Conservation (phyloP, 2,888 invertebrate genomes). For the Pyrrhosoma nymphula region DNA sequence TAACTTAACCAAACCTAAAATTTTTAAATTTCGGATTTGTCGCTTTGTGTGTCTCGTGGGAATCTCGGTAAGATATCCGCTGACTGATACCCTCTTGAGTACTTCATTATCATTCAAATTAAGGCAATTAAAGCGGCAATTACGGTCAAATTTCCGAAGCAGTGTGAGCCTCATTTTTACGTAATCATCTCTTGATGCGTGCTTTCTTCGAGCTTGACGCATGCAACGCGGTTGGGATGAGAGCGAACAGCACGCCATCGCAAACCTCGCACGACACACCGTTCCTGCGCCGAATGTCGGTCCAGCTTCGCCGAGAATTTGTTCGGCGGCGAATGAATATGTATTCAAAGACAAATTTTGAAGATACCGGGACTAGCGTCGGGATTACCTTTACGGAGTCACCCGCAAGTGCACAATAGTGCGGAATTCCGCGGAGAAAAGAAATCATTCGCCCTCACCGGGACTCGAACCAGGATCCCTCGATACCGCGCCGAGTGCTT, state of each 20-base stretch:
- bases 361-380: too few species aligned
- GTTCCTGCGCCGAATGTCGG: too few species aligned
- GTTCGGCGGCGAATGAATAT: too few species aligned
- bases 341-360: too few species aligned
- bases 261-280: not conserved
- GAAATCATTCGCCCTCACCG: too few species aligned
- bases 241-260: not conserved
- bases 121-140: not conserved
- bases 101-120: not conserved
- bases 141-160: not conserved
- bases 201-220: not conserved
- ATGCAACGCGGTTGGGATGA: not conserved
- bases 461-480: too few species aligned
- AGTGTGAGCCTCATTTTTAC: not conserved
- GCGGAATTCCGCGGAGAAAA: too few species aligned
- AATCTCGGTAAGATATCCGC: not conserved
- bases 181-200: not conserved
- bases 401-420: too few species aligned
- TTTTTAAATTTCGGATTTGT: not conserved
- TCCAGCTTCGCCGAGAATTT: too few species aligned
- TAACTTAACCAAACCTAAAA: not conserved
- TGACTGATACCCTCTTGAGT: not conserved
- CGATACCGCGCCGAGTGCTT: too few species aligned
- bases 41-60: not conserved
- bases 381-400: too few species aligned